Base-by-base conservation (phyloP, 2,113 vertebrate species). In the Isichthys henryi region DNA sequence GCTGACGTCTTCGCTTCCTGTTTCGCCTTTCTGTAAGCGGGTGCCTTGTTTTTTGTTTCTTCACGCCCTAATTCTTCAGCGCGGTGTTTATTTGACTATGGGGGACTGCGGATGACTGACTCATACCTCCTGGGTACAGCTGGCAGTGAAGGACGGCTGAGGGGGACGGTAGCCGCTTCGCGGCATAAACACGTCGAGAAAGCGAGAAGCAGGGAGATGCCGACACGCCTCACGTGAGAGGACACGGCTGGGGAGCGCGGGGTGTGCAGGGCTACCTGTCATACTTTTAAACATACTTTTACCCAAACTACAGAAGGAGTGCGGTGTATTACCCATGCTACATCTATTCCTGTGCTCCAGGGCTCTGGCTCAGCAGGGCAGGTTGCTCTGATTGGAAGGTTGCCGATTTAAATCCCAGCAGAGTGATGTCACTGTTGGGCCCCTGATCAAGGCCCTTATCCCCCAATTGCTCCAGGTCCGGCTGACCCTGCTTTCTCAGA, bases 21-120 rank as follows among this genome's bases (percentile, higher is more conserved):
- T 83, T 83, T 17, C 35, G 15, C 23, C 2, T 5, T 52, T 89
- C 88, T 39, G 13, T 31, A 13, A 43, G 35, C 31, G 39, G 27
- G 3, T 23, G 46, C 88, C 83, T 89, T 89, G 80, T 89, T 89
- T 89, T 89, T 82, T 56, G 48, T 89, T 83, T 89, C 46, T 19
- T 80, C 74, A 15, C 23, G 45, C 88, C 10, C 19, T 56, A 56
- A 89, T 89, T 89, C 52, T 83, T 13, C 49, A 43, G 77, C 21
- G 5, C 35, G 2, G 49, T 56, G 88, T 89, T 89, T 89, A 89
- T 89, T 89, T 89, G 88, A 27, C 48, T 56, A n/a, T 8, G 35
- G 74, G 35, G 35, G 48, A 5, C 48, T 80, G 49, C 45, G 52
- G 52, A 56, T 43, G 49, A 46, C 43, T 35, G 23, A 3, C 31